A percentile compares a stretch with the other conserved stretches of the same genome.
Conservation (phyloP, 2,113 vertebrate species). For the Prionailurus viverrinus region DNA sequence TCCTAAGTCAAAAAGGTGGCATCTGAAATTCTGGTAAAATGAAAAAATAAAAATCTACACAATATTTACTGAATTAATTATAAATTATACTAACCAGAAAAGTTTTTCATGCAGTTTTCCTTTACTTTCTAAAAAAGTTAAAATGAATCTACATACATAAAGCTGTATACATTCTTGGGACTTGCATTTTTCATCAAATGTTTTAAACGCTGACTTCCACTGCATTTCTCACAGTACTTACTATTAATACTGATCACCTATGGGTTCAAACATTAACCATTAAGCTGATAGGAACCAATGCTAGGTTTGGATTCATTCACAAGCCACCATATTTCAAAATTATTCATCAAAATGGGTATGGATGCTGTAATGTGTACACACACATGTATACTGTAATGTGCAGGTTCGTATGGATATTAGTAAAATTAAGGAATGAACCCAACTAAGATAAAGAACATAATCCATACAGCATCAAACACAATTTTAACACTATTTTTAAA, state of each 20-base stretch:
- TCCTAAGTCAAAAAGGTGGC: background rate
- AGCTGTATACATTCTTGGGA: background rate
- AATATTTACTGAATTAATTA: background rate
- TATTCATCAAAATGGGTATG: background rate
- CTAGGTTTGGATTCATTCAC: background rate
- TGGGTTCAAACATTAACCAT: background rate
- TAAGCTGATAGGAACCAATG: background rate
- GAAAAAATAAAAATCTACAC: background rate
- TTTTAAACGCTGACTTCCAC: background rate
- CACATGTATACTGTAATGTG: background rate
- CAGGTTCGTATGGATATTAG: background rate
- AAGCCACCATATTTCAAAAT: background rate
- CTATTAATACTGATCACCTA: background rate
- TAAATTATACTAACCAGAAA: background rate
- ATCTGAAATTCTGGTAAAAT: background rate
- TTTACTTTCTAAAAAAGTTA: background rate
- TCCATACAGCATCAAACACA: background rate
- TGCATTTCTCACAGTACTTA: background rate
- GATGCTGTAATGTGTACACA: background rate
- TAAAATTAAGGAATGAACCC: constrained; percentile 40
- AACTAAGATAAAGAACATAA: background rate
- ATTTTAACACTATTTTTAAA: constrained; percentile 27
- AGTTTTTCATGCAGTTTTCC: background rate
- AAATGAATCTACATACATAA: background rate
- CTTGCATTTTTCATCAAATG: background rate